These are phyloP conservation scores for Hirtodrosophila duncani DNA, from an alignment of 2,888 invertebrate genomes.

Conservation along the genomic window DNA sequence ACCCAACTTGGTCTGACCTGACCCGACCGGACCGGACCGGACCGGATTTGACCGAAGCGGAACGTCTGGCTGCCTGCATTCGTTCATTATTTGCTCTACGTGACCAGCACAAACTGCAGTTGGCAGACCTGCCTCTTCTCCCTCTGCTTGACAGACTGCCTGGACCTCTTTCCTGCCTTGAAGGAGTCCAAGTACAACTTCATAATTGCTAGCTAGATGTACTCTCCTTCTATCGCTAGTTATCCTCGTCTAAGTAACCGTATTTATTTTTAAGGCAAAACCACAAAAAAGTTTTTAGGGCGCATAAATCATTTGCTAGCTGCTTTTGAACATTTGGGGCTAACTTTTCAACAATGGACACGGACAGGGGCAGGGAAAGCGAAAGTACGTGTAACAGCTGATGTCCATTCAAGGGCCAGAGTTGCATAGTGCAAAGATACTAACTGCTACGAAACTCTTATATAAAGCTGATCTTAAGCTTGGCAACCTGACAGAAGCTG, in stretches of 20 bases:
- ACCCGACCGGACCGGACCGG: too few species aligned
- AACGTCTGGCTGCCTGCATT: constrained; percentile 19
- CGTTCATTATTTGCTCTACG: constrained; percentile 64
- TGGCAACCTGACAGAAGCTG: too few species aligned
- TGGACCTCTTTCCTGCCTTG: neutral
- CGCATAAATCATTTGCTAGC: constrained; percentile 30
- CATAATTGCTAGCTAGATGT: constrained; percentile 56
- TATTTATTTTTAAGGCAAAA: too few species aligned
- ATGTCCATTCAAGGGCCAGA: too few species aligned
- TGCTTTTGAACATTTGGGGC: too few species aligned
- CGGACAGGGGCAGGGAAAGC: constrained; percentile 18
- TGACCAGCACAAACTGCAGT: constrained; percentile 55
- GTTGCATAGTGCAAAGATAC: too few species aligned
- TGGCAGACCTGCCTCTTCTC: constrained; percentile 5
- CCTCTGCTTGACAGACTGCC: neutral
- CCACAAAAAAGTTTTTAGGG: constrained; percentile 32
- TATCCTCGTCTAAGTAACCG: too few species aligned
- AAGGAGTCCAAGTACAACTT: constrained; percentile 24
- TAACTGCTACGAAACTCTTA: too few species aligned
- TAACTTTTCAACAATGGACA: constrained; percentile 27
- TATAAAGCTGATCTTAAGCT: too few species aligned
- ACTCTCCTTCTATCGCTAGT: too few species aligned
- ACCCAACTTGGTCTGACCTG: too few species aligned
- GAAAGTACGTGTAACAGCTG: constrained; percentile 17
- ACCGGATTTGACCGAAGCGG: too few species aligned